A percentile compares a stretch with the other conserved stretches of the same genome.
These are phyloP conservation scores for Erythrocercus mccallii DNA, from an alignment of 2,113 vertebrate species.

Conservation along the genomic window DNA sequence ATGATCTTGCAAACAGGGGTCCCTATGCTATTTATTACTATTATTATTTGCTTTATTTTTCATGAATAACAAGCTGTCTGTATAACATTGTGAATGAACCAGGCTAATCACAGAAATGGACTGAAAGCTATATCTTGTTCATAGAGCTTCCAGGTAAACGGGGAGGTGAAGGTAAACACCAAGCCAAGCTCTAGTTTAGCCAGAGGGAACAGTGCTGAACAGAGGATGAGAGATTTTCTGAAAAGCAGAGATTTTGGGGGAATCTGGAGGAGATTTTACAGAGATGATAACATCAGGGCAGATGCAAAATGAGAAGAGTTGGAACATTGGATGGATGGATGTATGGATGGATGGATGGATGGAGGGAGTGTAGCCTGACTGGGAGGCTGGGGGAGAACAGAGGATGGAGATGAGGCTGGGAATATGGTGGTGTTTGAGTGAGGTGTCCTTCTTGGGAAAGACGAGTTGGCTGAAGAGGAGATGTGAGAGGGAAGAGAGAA, in stretches of 20 bases:
- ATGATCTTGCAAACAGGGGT: neutral
- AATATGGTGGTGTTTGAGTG: neutral
- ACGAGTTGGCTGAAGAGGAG: neutral
- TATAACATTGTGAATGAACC: neutral
- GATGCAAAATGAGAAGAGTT: neutral
- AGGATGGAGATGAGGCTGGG: neutral
- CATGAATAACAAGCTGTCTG: neutral
- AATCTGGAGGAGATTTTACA: neutral
- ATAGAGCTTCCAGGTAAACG: neutral
- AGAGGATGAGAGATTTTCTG: neutral
- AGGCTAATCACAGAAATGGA: neutral
- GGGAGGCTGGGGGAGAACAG: neutral
- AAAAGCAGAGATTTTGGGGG: neutral
- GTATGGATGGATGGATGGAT: neutral
- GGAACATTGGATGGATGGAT: neutral
- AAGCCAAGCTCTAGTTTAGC: neutral
- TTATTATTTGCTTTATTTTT: constrained; percentile 22
- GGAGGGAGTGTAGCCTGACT: neutral
- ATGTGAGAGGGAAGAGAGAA: neutral
- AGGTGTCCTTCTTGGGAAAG: neutral
- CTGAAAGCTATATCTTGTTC: neutral
- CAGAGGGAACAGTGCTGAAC: neutral
- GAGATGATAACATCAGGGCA: neutral
- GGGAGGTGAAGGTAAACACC: neutral
- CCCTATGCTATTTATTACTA: constrained; percentile 1